Base-by-base conservation (phyloP, 2,888 invertebrate genomes). In the Holacanthella duospinosa region DNA sequence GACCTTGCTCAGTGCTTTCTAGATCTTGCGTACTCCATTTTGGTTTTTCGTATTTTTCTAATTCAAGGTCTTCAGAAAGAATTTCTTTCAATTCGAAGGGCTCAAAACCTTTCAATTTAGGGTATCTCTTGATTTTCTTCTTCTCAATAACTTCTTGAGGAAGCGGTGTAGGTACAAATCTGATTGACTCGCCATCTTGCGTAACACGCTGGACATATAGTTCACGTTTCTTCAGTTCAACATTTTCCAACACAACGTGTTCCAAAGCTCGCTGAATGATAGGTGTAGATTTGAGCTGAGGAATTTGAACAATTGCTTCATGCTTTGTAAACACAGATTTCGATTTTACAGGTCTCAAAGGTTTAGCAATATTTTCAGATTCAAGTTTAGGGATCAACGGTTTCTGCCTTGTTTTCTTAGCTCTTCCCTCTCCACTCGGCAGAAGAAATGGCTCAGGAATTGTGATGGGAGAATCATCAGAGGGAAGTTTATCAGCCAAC, bases 241-340 rank as follows among this genome's bases (percentile, higher is more conserved):
- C 59, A 3, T 43, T 25, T 27, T 59, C 59, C 3, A 36, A 3
- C 9, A 24, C 3, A 16, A 27, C 58, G 4, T 29, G 29, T 6
- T 4, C 21, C 4, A 16, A 6, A 3, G 21, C 21, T 21, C 24
- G 25, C 4, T 58, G 58, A 4, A 29, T 24, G 9, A 25, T 12
- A 21, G 25, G 29, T 6, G 43, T 28, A 21, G 29, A 12, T 21
- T 27, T 27, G 9, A 27, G 27, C 3, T 29, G 27, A 19, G 16
- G 6, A 4, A 21, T 21, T 12, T 55, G 55, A 4, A 19, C 3
- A 6, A 36, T 29, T 3, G 6, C n/a, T 56, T 80, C 79, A 12
- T 79, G 72, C 48, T 74, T 76, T 1, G 82, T 83, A 67, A 76
- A 77, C 55, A 76, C 76, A 68, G 76, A 74, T 63, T 76, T 75